phyloP scores from a whole-genome alignment of 2,888 invertebrate species.

The Sminthurinus aureus region DNA sequence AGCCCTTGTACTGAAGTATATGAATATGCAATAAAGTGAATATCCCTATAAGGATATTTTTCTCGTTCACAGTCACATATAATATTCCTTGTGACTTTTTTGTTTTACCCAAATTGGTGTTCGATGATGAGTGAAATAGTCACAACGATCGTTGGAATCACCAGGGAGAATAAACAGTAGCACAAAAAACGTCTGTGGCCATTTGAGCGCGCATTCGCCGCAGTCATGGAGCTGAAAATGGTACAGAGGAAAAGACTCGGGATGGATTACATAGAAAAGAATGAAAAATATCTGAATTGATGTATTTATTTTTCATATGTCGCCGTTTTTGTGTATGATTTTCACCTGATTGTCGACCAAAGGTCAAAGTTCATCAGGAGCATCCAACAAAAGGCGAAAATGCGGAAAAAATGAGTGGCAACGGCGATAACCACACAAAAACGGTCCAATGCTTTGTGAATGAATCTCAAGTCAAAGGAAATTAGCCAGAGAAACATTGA shows the following conservation, averaged over 20 bases:
- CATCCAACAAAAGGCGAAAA: neutral
- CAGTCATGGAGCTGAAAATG: neutral
- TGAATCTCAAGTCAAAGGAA: neutral
- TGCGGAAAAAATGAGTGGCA: neutral
- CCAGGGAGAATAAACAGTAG: neutral
- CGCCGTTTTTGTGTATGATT: no score
- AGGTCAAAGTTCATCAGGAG: neutral
- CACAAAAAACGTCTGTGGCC: neutral
- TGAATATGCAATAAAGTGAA: no score
- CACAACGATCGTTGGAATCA: neutral
- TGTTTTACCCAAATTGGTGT: slow-evolving; percentile 5
- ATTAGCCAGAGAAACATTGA: neutral
- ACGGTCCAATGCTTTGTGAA: no score
- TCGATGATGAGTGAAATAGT: slow-evolving; percentile 8
- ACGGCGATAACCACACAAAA: neutral
- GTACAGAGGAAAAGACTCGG: no score
- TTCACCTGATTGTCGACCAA: neutral
- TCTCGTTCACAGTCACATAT: no score
- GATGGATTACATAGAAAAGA: neutral
- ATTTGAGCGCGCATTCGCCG: neutral
- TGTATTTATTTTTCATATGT: no score
- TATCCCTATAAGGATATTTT: no score
- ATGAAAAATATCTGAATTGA: neutral
- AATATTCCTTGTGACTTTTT: no score
- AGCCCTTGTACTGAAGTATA: no score